A percentile compares a stretch with the other conserved stretches of the same genome.
These are phyloP conservation scores for Aplodontia rufa DNA, from an alignment of 2,113 vertebrate species.

Conservation along the genomic window DNA sequence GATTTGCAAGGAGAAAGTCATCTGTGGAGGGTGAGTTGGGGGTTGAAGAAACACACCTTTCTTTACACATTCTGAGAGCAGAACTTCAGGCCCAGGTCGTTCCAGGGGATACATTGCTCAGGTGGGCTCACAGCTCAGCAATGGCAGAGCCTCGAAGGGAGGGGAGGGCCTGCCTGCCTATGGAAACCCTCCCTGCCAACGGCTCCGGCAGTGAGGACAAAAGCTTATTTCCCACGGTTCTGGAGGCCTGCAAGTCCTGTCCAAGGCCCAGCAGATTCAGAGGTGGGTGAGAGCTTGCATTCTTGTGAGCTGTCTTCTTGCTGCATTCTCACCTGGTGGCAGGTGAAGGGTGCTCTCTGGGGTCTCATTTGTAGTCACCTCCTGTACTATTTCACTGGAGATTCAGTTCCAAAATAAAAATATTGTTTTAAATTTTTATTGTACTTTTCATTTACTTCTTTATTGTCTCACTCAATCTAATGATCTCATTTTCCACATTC, in stretches of 20 bases:
- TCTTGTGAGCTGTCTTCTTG: background rate
- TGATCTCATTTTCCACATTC: background rate
- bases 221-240: background rate
- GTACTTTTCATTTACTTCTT: slow-evolving; percentile 36
- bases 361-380: background rate
- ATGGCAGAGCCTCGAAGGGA: background rate
- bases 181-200: background rate
- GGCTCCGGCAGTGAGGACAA: background rate
- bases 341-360: background rate
- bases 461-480: background rate
- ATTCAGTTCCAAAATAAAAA: background rate
- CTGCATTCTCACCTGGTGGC: background rate
- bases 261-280: too few species aligned
- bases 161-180: background rate
- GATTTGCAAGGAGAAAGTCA: background rate
- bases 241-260: background rate
- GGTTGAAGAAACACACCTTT: background rate
- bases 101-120: background rate
- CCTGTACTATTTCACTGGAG: background rate
- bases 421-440: slow-evolving; percentile 30
- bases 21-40: background rate
- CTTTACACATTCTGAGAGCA: background rate
- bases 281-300: background rate
- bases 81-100: background rate
- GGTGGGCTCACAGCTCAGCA: background rate